These are phyloP conservation scores for Coleophora deauratella DNA, from an alignment of 2,888 invertebrate species.

Conservation along the genomic window DNA sequence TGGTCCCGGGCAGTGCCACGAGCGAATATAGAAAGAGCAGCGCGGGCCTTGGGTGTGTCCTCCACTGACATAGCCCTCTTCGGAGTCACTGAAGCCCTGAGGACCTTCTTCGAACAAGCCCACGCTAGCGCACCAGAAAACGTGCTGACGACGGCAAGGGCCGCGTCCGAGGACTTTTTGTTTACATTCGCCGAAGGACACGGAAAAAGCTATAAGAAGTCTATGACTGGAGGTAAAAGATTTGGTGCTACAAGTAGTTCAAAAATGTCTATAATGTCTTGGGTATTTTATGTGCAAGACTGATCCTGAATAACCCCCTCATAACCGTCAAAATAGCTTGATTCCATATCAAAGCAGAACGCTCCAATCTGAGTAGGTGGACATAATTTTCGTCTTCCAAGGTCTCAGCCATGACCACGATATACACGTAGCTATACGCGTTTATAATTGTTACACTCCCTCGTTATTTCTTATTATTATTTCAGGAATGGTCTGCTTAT, in stretches of 20 bases:
- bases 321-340: too few relatives aligned
- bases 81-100: constrained; percentile 77
- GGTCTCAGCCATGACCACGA: too few relatives aligned
- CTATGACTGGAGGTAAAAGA: constrained; percentile 69
- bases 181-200: constrained; percentile 64
- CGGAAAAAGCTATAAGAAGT: constrained; percentile 63
- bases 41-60: constrained; percentile 74
- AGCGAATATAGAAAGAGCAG: constrained; percentile 72
- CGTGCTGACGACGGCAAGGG: constrained; percentile 77
- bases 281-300: too few relatives aligned
- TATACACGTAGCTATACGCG: too few relatives aligned
- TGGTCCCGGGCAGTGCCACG: constrained; percentile 80
- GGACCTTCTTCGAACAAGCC: constrained; percentile 75
- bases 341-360: too few relatives aligned
- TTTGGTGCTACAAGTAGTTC: too few relatives aligned
- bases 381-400: too few relatives aligned
- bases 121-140: constrained; percentile 69
- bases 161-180: constrained; percentile 72
- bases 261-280: too few relatives aligned
- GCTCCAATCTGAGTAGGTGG: too few relatives aligned
- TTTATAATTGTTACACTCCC: too few relatives aligned
- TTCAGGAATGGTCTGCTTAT: constrained; percentile 78
- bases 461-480: too few relatives aligned
- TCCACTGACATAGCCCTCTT: constrained; percentile 78
- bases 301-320: too few relatives aligned